phyloP scores from a whole-genome alignment of 1,140 invertebrate species.

The Wiebesia pumilae region DNA sequence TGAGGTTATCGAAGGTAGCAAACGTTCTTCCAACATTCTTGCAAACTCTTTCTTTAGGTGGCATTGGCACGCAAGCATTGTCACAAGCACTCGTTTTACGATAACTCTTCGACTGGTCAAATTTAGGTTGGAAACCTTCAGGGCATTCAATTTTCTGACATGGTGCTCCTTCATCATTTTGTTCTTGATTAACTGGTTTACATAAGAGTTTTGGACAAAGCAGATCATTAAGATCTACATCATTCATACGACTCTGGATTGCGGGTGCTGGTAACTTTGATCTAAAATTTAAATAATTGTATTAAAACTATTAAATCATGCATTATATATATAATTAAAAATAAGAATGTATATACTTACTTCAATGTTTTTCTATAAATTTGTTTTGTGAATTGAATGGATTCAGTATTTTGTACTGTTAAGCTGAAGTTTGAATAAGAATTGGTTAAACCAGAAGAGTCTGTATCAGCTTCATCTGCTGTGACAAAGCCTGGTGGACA shows the following conservation, averaged over 20 bases:
- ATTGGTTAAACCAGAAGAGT: background rate
- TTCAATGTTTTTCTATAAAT: background rate
- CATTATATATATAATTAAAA: too few species aligned
- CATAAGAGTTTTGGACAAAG: constrained; percentile 35
- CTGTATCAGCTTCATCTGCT: background rate
- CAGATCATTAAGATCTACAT: background rate
- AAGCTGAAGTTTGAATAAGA: constrained; percentile 13
- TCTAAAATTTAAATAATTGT: background rate
- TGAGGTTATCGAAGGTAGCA: constrained; percentile 85
- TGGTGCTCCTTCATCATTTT: background rate
- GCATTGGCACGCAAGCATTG: constrained; percentile 77
- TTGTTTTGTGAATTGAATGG: background rate
- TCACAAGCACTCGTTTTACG: constrained; percentile 39
- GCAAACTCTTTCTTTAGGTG: constrained; percentile 80
- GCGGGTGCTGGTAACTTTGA: background rate
- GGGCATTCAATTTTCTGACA: constrained; percentile 48
- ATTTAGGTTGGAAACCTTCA: constrained; percentile 39
- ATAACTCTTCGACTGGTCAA: constrained; percentile 48
- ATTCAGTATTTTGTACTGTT: background rate
- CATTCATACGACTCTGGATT: constrained; percentile 24
- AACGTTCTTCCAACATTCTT: constrained; percentile 84
- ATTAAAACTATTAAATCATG: too few species aligned
- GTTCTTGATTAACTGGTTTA: background rate
- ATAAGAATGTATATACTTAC: background rate
- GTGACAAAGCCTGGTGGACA: constrained; percentile 42